Evolutionary conservation across 2,888 invertebrate species (phyloP), one percentile per base, ranked within the genome.

Genomic region (Drosophila yooni): DNA sequence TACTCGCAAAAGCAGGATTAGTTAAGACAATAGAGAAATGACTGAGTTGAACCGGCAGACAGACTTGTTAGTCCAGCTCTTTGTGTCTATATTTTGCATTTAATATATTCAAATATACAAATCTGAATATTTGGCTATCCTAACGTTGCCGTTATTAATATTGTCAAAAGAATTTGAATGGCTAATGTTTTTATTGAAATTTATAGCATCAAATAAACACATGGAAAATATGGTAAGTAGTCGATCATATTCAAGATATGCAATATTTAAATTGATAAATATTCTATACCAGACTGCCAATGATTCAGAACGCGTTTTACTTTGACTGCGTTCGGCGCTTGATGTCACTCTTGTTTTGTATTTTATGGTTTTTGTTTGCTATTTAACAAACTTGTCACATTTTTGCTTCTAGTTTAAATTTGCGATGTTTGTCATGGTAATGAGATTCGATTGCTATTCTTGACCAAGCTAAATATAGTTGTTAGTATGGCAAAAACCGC

Each of bases 301-400:
- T 73, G 58, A 65, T 64, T 69, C 67, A 68, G 73, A 82, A 82
- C 83, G 83, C 83, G 75, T 84, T 82, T 74, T n/a, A 58, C 63
- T 63, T 80, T 57, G n/a, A 33, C 31, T 51, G 34, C 43, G 34
- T 33, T 67, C 63, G 51, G 38, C 34, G 64, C 58, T 65, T 82
- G 83, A 79, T 85, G 82, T 83, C 80, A 77, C 63, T 46, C 2
- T 84, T 79, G 64, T 62, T 63, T 10, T 6, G 18, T 53, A 15
- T 36, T 31, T 21, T 27, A 7, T 18, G 11, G 11, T 7, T 7
- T 38, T 56, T 38, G 15, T 38, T 3, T 70, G 74, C 82, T 79
- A 71, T 85, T 85, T 85, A 83, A 85, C 86, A 85, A 88, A 85
- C 88, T 85, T 81, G 84, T 84, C 84, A 84, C 88, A 88, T 83